Evolutionary conservation across 2,113 vertebrate species (phyloP).

Genomic region (human): DNA sequence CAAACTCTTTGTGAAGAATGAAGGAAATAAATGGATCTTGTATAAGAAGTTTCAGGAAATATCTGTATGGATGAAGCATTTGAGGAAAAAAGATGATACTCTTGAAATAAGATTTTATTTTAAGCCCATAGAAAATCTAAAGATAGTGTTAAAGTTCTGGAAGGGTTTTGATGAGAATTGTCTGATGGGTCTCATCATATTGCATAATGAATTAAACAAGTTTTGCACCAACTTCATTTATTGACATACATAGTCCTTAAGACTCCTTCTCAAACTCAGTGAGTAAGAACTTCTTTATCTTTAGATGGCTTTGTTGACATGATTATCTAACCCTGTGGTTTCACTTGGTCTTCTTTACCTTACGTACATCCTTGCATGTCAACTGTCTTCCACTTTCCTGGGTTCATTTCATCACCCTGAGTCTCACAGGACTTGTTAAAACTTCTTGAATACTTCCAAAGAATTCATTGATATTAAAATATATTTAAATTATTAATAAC

Average conservation of each 20-base stretch:
- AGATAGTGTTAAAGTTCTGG: not conserved
- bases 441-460: conserved; percentile 19
- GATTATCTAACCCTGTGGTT: not conserved
- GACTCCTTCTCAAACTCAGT: not conserved
- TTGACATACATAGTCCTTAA: not conserved
- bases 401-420: not conserved
- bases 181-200: not conserved
- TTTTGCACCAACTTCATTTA: not conserved
- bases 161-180: not conserved
- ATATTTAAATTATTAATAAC: not conserved
- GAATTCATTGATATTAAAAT: not conserved
- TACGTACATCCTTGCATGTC: not conserved
- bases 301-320: not conserved
- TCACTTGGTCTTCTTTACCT: not conserved
- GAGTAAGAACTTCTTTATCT: not conserved
- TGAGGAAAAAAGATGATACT: not conserved
- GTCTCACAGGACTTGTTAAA: not conserved
- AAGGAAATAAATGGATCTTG: not conserved
- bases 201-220: not conserved
- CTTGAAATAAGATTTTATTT: not conserved
- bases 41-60: not conserved
- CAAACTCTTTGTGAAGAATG: not conserved
- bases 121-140: not conserved
- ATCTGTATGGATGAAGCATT: not conserved
- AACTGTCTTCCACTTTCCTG: not conserved